phyloP scores from a whole-genome alignment of 2,888 invertebrate species.

The Drosophila hamatofila region DNA sequence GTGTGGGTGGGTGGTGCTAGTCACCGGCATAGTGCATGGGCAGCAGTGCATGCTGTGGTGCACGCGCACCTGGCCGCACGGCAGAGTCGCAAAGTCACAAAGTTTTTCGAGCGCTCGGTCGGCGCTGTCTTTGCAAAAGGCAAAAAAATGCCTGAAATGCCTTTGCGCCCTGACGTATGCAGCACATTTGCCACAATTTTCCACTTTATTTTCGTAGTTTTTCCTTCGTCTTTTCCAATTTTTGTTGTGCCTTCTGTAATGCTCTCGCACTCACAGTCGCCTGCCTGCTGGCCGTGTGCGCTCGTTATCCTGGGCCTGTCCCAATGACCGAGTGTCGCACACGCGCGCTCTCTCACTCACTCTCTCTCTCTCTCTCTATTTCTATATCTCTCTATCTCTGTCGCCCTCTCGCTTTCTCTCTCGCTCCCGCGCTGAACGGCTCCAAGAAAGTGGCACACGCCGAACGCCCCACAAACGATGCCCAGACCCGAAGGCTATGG shows the following conservation, averaged over 20 bases:
- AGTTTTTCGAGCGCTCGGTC: not conserved
- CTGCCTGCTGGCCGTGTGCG: conserved; percentile 12
- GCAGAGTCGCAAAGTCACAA: conserved; percentile 26
- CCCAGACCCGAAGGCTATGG: conserved; percentile 14
- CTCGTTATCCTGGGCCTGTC: conserved; percentile 74
- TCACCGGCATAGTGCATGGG: conserved; percentile 27
- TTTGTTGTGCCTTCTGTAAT: not conserved
- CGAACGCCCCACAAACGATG: conserved; percentile 17
- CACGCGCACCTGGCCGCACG: conserved; percentile 27
- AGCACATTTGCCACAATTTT: conserved; percentile 40
- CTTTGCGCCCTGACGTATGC: conserved; percentile 61
- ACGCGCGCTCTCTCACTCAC: conserved; percentile 1
- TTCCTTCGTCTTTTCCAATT: conserved; percentile 5
- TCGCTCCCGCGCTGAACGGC: not conserved
- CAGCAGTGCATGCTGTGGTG: conserved; percentile 16
- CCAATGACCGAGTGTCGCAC: conserved; percentile 79
- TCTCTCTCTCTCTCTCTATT: not conserved
- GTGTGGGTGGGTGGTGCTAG: conserved; percentile 11
- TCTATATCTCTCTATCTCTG: not conserved
- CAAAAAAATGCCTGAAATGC: conserved; percentile 31
- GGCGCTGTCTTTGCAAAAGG: conserved; percentile 36
- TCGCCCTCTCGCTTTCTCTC: not conserved
- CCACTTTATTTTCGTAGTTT: conserved; percentile 16
- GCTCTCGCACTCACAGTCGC: conserved; percentile 10
- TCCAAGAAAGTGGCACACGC: conserved; percentile 58